Base-by-base conservation (phyloP, 2,113 vertebrate species). In the Aramus guarauna region DNA sequence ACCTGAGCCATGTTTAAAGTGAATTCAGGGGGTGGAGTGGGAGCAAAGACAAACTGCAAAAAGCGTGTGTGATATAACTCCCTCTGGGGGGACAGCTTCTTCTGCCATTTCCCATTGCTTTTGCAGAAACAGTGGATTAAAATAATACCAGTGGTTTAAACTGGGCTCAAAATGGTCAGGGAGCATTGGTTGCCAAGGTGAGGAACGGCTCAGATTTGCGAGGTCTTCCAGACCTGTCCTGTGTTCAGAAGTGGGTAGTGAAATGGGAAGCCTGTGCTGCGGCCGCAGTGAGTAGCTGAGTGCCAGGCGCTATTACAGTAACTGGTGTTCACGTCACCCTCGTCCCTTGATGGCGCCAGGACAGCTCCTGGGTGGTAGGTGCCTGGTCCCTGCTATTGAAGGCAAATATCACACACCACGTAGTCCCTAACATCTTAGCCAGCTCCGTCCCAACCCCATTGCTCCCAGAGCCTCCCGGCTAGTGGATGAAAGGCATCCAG, bases 371-470 rank as follows among this genome's bases (percentile, higher is more conserved):
- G 5, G 14, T 30, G 29, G 9, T 23, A 2, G 3, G 6, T 53
- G 34, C 50, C 50, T 41, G 37, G 26, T 62, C 36, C 20, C 12
- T 89, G 23, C 56, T 48, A 2, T 21, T 30, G 34, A 66, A 39
- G 60, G 7, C 3, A 4, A 39, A 2, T 34, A 4, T 6, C 27
- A 12, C 16, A 3, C 1, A 5, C 18, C 7, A 7, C 1, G 0
- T 2, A 26, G 29, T 48, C 26, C 24, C 50, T 41, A n/a, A 7
- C 9, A 2, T 4, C 30, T 50, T 37, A 37, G 4, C 12, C 16
- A 41, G 30, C 71, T 78, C 41, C n/a, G 23, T 77, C 59, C 64
- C 2, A 2, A 62, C 27, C 60, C n/a, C 55, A 29, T 16, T 6
- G 3, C 39, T 34, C 43, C 72, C 29, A 48, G 79, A 85, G 32